These are phyloP conservation scores for Ciconia stormi DNA, from an alignment of 2,113 vertebrate species.

Conservation along the genomic window DNA sequence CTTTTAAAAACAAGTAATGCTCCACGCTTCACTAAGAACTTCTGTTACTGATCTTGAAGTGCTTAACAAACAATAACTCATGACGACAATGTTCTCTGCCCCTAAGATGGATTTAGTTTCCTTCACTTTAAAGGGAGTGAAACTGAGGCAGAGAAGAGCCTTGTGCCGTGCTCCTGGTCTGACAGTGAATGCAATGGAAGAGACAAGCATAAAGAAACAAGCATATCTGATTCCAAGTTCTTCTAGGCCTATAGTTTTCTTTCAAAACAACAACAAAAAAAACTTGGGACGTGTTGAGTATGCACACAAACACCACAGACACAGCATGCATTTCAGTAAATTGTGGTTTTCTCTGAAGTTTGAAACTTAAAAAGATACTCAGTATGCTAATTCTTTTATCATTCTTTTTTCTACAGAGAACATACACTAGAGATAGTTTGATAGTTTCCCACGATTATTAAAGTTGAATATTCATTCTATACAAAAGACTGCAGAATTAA, in stretches of 20 bases:
- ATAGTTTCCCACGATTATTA: slow-evolving; percentile 41
- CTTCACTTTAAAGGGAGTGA: neutral
- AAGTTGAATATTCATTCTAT: slow-evolving; percentile 42
- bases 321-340: neutral
- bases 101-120: neutral
- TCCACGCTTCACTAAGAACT: neutral
- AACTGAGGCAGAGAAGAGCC: neutral
- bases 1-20: neutral
- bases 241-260: neutral
- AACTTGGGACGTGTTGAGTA: neutral
- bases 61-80: neutral
- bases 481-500: slow-evolving; percentile 57
- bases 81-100: neutral
- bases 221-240: neutral
- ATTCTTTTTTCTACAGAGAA: neutral
- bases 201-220: neutral
- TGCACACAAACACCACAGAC: neutral
- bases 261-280: neutral
- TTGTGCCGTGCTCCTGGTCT: neutral
- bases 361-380: neutral
- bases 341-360: neutral
- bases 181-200: neutral
- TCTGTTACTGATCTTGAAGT: neutral
- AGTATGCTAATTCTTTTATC: neutral
- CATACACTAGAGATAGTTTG: slow-evolving; percentile 19